Percentiles rank a stretch among this genome's conserved stretches.
phyloP scores from a whole-genome alignment of 2,888 invertebrate species.

The Trichacis sp. region DNA sequence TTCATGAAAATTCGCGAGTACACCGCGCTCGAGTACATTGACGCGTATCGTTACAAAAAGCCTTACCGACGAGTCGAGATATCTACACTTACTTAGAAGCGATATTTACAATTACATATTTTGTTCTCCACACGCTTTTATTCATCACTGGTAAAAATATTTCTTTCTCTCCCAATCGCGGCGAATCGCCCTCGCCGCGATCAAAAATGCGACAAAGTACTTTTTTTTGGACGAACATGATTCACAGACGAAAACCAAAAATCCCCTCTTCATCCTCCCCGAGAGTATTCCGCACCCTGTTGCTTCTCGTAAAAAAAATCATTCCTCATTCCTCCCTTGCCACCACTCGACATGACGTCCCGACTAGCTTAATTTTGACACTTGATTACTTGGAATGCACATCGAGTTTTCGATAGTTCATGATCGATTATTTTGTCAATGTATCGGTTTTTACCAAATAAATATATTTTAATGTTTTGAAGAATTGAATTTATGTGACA shows the following conservation, averaged over 20 bases:
- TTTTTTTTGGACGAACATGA: constrained; percentile 40
- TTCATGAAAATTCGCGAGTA: constrained; percentile 26
- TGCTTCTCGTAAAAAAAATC: constrained; percentile 23
- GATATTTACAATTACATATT: constrained; percentile 55
- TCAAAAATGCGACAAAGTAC: constrained; percentile 18
- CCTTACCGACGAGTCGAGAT: constrained; percentile 58
- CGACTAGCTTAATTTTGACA: constrained; percentile 67
- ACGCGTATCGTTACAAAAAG: constrained; percentile 52
- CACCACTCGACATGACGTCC: constrained; percentile 20
- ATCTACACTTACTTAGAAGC: constrained; percentile 62
- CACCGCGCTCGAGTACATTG: constrained; percentile 33
- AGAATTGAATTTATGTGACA: too few relatives aligned
- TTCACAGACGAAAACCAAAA: constrained; percentile 29
- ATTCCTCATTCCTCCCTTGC: constrained; percentile 2
- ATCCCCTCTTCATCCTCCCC: constrained; percentile 28
- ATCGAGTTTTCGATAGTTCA: too few relatives aligned
- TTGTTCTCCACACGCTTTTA: constrained; percentile 31
- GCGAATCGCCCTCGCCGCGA: constrained; percentile 18
- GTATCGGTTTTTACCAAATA: too few relatives aligned
- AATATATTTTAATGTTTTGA: too few relatives aligned
- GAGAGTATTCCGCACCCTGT: constrained; percentile 38
- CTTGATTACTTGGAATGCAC: constrained; percentile 50
- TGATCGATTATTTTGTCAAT: too few relatives aligned
- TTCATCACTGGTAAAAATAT: constrained; percentile 59
- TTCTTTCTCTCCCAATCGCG: constrained; percentile 36